phyloP scores from a whole-genome alignment of 1,140 invertebrate species.

The Oppia nitens region DNA sequence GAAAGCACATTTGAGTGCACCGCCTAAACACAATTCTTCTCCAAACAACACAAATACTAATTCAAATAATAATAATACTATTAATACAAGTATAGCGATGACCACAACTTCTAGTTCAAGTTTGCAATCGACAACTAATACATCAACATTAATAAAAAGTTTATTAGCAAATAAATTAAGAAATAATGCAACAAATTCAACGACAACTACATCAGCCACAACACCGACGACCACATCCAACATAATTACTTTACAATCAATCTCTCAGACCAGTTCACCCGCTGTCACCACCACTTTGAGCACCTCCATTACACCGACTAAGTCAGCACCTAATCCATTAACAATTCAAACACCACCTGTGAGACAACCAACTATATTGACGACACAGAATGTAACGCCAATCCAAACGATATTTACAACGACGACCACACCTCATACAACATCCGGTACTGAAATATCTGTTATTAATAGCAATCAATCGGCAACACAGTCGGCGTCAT shows the following conservation, averaged over 20 bases:
- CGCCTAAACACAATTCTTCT: conserved; percentile 34
- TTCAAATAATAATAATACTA: conserved; percentile 15
- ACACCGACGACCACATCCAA: neutral
- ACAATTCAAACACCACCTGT: neutral
- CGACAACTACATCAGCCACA: neutral
- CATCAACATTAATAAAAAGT: conserved; percentile 55
- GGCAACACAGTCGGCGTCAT: neutral
- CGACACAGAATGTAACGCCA: neutral
- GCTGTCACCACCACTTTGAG: too few relatives aligned
- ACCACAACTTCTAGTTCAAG: conserved; percentile 20
- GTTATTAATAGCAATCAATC: neutral
- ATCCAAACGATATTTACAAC: neutral
- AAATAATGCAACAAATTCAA: conserved; percentile 19
- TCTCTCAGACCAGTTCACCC: too few relatives aligned
- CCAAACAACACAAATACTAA: conserved; percentile 35
- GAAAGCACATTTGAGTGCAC: conserved; percentile 54
- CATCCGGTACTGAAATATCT: neutral
- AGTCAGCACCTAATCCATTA: neutral
- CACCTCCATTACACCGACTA: neutral
- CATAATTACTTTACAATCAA: neutral
- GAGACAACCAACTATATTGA: neutral
- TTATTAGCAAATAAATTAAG: conserved; percentile 61
- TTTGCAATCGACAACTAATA: conserved; percentile 25
- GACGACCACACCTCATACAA: neutral
- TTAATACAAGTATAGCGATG: conserved; percentile 14